Percentiles rank a stretch among this genome's conserved stretches.
Conservation (phyloP, 1,140 invertebrate genomes). For the Musca vetustissima region DNA sequence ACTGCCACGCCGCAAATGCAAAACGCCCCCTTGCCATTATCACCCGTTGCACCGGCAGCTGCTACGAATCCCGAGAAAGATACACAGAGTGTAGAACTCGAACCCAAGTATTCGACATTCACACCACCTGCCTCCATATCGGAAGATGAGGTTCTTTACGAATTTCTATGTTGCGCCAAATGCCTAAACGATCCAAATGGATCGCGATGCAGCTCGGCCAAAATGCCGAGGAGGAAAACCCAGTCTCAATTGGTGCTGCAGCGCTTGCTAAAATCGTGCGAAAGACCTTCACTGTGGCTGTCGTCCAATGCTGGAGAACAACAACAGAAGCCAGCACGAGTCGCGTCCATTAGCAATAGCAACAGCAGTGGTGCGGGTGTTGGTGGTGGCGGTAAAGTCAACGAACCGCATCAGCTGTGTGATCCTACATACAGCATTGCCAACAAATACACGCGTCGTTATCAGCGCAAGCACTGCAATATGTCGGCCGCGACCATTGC, state of each 20-base stretch:
- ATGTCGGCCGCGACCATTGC: slow-evolving; percentile 35
- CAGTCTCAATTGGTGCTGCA: slow-evolving; percentile 14
- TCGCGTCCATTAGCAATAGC: not conserved
- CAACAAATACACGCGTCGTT: slow-evolving; percentile 48
- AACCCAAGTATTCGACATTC: slow-evolving; percentile 48
- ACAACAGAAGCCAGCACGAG: not conserved
- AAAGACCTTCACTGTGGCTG: not conserved
- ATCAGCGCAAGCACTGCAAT: slow-evolving; percentile 37
- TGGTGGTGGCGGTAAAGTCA: slow-evolving; percentile 30
- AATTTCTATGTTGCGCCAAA: slow-evolving; percentile 54
- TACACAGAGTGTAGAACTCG: slow-evolving; percentile 39
- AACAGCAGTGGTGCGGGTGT: not conserved
- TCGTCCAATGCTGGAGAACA: not conserved
- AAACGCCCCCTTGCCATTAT: not conserved
- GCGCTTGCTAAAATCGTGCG: slow-evolving; percentile 18
- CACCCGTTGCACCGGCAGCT: slow-evolving; percentile 11
- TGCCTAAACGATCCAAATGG: slow-evolving; percentile 51
- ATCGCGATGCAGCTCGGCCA: not conserved
- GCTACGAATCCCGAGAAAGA: slow-evolving; percentile 7
- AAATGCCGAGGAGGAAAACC: not conserved
- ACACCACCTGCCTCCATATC: slow-evolving; percentile 32
- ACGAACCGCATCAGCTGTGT: slow-evolving; percentile 37
- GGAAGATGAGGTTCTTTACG: slow-evolving; percentile 47
- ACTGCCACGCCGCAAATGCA: slow-evolving; percentile 32
- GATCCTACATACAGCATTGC: slow-evolving; percentile 52